Conservation (phyloP, 2,888 invertebrate species). For the Hirtodrosophila confusa region DNA sequence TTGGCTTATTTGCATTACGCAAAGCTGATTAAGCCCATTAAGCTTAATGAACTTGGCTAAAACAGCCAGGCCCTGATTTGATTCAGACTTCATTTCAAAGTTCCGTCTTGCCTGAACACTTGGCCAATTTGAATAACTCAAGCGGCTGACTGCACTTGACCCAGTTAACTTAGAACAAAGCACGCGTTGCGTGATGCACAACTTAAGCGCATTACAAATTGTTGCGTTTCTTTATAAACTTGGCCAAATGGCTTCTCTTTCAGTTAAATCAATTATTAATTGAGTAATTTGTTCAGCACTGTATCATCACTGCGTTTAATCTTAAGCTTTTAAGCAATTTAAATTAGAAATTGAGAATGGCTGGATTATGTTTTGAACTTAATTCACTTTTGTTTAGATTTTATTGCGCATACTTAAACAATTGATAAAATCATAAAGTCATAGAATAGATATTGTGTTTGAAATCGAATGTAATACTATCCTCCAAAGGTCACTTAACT, state of each 20-base stretch:
- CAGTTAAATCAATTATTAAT: constrained; percentile 16
- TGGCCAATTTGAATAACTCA: constrained; percentile 21
- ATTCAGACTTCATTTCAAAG: constrained; percentile 7
- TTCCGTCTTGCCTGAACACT: constrained; percentile 25
- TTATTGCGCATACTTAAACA: no score
- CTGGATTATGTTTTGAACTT: no score
- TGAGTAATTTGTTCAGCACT: not conserved
- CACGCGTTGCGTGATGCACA: not conserved
- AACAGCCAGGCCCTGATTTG: constrained; percentile 23
- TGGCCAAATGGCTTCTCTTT: not conserved
- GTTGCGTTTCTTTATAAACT: constrained; percentile 21
- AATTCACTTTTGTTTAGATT: no score
- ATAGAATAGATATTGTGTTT: no score
- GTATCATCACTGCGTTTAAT: not conserved
- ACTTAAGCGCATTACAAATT: constrained; percentile 5
- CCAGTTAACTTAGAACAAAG: constrained; percentile 2
- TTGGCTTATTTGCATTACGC: no score
- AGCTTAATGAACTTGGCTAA: constrained; percentile 47
- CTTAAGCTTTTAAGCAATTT: no score
- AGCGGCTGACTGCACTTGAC: constrained; percentile 10
- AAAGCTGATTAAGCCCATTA: constrained; percentile 7
- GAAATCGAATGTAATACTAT: no score
- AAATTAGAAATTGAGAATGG: no score
- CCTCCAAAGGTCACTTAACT: no score
- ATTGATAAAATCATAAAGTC: no score